These are phyloP conservation scores for Patella vulgata DNA, from an alignment of 1,140 invertebrate genomes.

Conservation along the genomic window DNA sequence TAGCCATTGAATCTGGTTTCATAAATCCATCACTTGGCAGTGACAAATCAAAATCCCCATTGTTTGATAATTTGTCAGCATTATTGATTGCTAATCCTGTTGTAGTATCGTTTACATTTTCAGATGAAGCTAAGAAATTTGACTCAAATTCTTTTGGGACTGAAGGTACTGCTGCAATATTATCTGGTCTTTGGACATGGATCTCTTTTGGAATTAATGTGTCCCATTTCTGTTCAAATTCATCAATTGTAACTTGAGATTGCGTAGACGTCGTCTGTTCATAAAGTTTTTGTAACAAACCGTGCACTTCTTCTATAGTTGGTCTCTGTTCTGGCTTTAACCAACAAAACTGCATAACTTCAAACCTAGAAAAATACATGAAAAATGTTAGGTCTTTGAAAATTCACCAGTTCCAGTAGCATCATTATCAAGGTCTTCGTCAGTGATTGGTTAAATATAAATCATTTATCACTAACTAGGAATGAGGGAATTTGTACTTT, in stretches of 20 bases:
- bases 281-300: conserved; percentile 37
- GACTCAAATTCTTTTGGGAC: conserved; percentile 11
- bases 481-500: background rate
- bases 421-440: background rate
- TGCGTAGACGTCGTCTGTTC: conserved; percentile 16
- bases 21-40: no score
- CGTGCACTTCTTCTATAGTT: conserved; percentile 42
- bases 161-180: background rate
- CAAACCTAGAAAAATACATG: conserved; percentile 39
- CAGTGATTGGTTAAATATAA: background rate
- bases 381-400: background rate
- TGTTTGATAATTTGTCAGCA: no score
- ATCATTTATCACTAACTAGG: background rate
- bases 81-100: no score
- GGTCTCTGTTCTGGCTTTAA: conserved; percentile 32
- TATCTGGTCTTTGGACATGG: conserved; percentile 13
- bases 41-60: no score
- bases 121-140: conserved; percentile 10
- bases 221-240: conserved; percentile 53
- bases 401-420: background rate
- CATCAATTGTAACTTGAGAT: conserved; percentile 20
- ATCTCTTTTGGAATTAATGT: conserved; percentile 29
- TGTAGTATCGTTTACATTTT: no score
- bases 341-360: conserved; percentile 57
- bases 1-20: no score